phyloP scores from a whole-genome alignment of 1,140 invertebrate genomes.

The Rhynchophorus ferrugineus region DNA sequence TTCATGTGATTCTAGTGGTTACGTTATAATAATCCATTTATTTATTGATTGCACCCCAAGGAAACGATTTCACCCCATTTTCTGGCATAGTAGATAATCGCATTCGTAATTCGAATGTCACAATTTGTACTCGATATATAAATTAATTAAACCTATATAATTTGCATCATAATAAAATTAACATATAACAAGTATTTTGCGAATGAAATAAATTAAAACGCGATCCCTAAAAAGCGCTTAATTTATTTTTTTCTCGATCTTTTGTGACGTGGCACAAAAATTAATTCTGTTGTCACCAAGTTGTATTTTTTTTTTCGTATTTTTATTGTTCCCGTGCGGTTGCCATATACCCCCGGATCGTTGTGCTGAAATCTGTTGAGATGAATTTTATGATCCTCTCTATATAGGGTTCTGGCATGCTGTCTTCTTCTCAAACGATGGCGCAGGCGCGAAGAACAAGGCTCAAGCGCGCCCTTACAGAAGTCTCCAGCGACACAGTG shows the following conservation, averaged over 20 bases:
- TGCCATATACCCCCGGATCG: conserved; percentile 6
- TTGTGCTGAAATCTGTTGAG: conserved; percentile 10
- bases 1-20: too few relatives aligned
- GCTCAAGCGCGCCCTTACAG: conserved; percentile 77
- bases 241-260: not conserved
- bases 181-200: too few relatives aligned
- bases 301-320: conserved; percentile 8
- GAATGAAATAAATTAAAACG: too few relatives aligned
- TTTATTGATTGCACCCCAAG: too few relatives aligned
- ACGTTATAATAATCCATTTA: too few relatives aligned
- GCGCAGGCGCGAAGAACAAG: conserved; percentile 72
- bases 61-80: too few relatives aligned
- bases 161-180: too few relatives aligned
- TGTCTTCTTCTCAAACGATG: conserved; percentile 77
- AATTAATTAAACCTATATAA: too few relatives aligned
- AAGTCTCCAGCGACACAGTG: conserved; percentile 79
- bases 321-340: conserved; percentile 11
- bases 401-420: conserved; percentile 45
- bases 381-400: conserved; percentile 24
- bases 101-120: too few relatives aligned
- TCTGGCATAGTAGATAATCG: too few relatives aligned
- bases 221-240: not conserved
- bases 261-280: not conserved
- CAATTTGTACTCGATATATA: too few relatives aligned
- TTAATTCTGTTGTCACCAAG: not conserved